A percentile compares a stretch with the other conserved stretches of the same genome.
Conservation (phyloP, 2,113 vertebrate genomes). For the Tamias sibiricus region DNA sequence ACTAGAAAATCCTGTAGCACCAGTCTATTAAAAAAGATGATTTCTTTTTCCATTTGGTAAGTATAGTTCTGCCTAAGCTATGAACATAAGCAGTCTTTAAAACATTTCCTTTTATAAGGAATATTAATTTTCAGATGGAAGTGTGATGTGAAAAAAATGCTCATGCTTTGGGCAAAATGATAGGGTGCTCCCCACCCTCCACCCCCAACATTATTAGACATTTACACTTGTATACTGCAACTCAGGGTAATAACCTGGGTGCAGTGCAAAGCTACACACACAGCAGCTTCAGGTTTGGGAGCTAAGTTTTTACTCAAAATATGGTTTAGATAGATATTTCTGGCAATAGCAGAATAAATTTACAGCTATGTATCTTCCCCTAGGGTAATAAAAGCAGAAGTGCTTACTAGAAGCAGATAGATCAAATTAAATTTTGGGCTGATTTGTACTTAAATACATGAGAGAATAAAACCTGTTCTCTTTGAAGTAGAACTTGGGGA, state of each 20-base stretch:
- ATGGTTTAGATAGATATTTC: neutral
- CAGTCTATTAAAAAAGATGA: neutral
- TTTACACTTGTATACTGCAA: neutral
- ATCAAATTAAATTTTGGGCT: neutral
- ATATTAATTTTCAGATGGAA: neutral
- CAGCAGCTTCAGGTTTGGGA: neutral
- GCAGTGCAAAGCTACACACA: neutral
- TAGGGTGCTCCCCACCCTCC: neutral
- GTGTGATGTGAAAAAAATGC: conserved; percentile 6
- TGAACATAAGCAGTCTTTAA: neutral
- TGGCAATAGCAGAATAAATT: neutral
- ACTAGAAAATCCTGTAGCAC: neutral
- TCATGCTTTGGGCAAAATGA: neutral
- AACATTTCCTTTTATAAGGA: neutral
- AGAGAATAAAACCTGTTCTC: neutral
- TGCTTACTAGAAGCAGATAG: neutral
- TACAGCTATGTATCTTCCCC: neutral
- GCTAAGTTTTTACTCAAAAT: neutral
- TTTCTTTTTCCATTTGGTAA: neutral
- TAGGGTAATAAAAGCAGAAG: neutral
- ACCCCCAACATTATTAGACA: neutral
- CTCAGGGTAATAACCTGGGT: neutral
- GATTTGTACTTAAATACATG: neutral
- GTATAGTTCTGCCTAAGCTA: neutral
- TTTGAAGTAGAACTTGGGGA: neutral